Conservation (phyloP, 2,888 invertebrate species). For the Blastobasis lacticolella region DNA sequence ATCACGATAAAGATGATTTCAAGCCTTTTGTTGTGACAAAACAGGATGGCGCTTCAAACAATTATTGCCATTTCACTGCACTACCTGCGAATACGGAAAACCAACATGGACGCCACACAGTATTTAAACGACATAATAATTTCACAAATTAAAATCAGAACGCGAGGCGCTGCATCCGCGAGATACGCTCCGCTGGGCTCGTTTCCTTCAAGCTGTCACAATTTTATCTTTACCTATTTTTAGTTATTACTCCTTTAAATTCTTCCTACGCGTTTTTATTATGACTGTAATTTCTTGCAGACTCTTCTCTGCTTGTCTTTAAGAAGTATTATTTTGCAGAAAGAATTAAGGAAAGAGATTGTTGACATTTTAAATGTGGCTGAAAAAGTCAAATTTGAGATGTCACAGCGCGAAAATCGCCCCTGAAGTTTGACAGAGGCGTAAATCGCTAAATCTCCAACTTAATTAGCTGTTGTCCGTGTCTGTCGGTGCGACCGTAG, state of each 20-base stretch:
- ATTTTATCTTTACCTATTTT: slow-evolving; percentile 51
- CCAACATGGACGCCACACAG: neutral
- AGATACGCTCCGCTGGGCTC: slow-evolving; percentile 44
- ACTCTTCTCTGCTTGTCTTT: too few species aligned
- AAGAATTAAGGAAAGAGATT: neutral
- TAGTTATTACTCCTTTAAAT: slow-evolving; percentile 42
- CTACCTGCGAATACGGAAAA: too few species aligned
- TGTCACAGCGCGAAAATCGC: too few species aligned
- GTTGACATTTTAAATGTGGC: too few species aligned
- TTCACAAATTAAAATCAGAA: slow-evolving; percentile 48
- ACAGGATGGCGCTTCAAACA: neutral
- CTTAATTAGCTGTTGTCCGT: too few species aligned
- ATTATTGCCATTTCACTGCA: too few species aligned
- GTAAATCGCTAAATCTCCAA: neutral
- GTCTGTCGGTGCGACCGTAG: neutral
- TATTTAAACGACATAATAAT: slow-evolving; percentile 30
- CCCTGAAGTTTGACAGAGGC: too few species aligned
- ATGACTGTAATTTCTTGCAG: slow-evolving; percentile 27
- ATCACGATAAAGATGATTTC: too few species aligned
- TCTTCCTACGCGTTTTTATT: slow-evolving; percentile 28
- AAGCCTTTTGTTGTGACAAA: too few species aligned
- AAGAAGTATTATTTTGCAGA: neutral
- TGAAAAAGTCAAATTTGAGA: too few species aligned
- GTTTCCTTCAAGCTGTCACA: slow-evolving; percentile 52
- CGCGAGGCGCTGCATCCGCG: slow-evolving; percentile 42